These are phyloP conservation scores for Scomberomorus guttatus DNA, from an alignment of 2,797 vertebrate species.

Conservation along the genomic window DNA sequence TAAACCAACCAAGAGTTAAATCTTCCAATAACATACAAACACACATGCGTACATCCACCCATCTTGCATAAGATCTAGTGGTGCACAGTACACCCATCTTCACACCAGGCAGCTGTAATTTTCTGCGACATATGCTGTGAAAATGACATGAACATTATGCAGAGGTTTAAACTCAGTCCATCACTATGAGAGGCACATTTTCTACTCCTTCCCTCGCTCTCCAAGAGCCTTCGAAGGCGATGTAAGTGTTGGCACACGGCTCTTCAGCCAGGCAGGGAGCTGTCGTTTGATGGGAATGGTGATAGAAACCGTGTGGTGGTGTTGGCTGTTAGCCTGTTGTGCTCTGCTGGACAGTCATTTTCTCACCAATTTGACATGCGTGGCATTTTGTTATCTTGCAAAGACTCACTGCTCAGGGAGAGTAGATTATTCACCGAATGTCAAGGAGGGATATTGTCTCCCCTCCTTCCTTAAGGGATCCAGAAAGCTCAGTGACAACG, in stretches of 20 bases:
- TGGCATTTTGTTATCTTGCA: conserved; percentile 83
- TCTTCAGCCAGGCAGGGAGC: conserved; percentile 51
- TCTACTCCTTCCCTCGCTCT: conserved; percentile 30
- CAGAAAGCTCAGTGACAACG: conserved; percentile 45
- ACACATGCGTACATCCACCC: neutral
- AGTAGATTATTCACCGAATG: conserved; percentile 80
- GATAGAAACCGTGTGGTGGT: conserved; percentile 59
- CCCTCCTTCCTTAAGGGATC: conserved; percentile 45
- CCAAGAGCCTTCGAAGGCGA: conserved; percentile 61
- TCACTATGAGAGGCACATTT: conserved; percentile 53
- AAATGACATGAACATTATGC: conserved; percentile 76
- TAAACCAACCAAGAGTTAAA: conserved; percentile 12
- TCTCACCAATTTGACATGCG: conserved; percentile 79
- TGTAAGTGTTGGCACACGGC: conserved; percentile 46
- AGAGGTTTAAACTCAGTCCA: conserved; percentile 46
- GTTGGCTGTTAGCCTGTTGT: conserved; percentile 73
- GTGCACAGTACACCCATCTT: conserved; percentile 13
- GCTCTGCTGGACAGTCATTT: conserved; percentile 78
- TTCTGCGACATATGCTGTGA: conserved; percentile 70
- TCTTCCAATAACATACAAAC: conserved; percentile 1
- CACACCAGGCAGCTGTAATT: conserved; percentile 65
- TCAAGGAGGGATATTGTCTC: conserved; percentile 74
- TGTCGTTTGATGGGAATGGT: conserved; percentile 67
- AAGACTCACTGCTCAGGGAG: conserved; percentile 62
- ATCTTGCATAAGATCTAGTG: neutral